Percentiles rank a stretch among this genome's conserved stretches.
These are phyloP conservation scores for Diorhabda sublineata DNA, from an alignment of 1,140 invertebrate species.

Conservation along the genomic window DNA sequence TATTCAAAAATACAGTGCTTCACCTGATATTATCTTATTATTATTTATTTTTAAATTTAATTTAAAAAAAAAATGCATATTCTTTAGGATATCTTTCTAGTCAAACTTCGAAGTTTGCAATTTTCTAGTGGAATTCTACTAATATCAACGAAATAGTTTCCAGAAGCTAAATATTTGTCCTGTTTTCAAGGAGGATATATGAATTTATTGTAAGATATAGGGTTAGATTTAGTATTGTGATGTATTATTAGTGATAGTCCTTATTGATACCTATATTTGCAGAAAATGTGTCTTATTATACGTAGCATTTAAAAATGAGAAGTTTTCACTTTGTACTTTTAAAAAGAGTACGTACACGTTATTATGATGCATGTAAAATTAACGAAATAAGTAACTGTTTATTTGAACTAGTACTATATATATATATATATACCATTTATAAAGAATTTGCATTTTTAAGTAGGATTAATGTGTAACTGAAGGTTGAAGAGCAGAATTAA, in stretches of 20 bases:
- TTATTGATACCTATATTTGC: conserved; percentile 27
- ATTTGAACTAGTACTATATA: conserved; percentile 27
- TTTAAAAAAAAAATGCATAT: conserved; percentile 18
- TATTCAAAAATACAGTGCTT: not conserved
- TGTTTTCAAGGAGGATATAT: conserved; percentile 25
- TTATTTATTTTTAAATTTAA: too few relatives aligned
- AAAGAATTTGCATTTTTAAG: conserved; percentile 42
- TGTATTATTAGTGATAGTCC: conserved; percentile 37
- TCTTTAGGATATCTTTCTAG: conserved; percentile 8
- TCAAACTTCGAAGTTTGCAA: not conserved
- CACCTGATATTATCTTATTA: not conserved
- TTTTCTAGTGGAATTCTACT: conserved; percentile 26
- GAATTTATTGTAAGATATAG: conserved; percentile 35
- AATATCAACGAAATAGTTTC: conserved; percentile 5
- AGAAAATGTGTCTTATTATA: conserved; percentile 43
- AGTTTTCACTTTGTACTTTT: conserved; percentile 33
- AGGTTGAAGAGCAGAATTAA: conserved; percentile 27
- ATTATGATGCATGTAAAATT: conserved; percentile 44
- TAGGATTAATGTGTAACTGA: conserved; percentile 41
- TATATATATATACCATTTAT: conserved; percentile 18
- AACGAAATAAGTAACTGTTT: conserved; percentile 33
- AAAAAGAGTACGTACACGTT: conserved; percentile 31
- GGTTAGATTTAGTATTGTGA: conserved; percentile 36
- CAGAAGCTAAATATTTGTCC: conserved; percentile 32
- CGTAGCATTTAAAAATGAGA: conserved; percentile 36